Percentiles rank a stretch among this genome's conserved stretches.
phyloP scores from a whole-genome alignment of 1,140 invertebrate genomes.

The Danaus plexippus region DNA sequence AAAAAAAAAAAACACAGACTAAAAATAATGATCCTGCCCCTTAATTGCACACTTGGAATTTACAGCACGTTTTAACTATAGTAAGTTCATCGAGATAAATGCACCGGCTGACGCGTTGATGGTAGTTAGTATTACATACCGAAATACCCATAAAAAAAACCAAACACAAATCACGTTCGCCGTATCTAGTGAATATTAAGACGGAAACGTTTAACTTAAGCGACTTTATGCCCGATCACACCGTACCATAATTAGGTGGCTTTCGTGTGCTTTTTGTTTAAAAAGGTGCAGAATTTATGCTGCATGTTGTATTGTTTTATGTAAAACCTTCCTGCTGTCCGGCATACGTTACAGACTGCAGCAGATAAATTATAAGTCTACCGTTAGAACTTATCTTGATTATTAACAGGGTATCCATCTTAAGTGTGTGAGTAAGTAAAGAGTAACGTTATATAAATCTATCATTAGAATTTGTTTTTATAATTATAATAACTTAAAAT shows the following conservation, averaged over 20 bases:
- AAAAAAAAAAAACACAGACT: constrained; percentile 46
- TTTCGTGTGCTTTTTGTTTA: too few species aligned
- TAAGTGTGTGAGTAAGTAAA: too few species aligned
- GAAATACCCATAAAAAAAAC: constrained; percentile 27
- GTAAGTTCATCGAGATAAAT: constrained; percentile 42
- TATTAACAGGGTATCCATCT: too few species aligned
- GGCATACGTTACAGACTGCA: too few species aligned
- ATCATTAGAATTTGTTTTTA: too few species aligned
- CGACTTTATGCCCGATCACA: constrained; percentile 15
- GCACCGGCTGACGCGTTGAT: constrained; percentile 31
- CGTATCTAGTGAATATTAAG: constrained; percentile 34
- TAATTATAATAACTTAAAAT: too few species aligned
- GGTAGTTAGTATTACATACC: constrained; percentile 40
- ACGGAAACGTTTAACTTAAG: constrained; percentile 34
- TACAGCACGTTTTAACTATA: constrained; percentile 58
- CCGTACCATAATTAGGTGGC: not conserved
- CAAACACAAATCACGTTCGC: constrained; percentile 26
- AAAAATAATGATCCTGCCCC: constrained; percentile 57
- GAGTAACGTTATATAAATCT: too few species aligned
- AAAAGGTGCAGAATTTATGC: too few species aligned
- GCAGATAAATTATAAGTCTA: too few species aligned
- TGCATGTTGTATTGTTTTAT: too few species aligned
- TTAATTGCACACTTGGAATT: constrained; percentile 62
- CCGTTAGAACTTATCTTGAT: too few species aligned
- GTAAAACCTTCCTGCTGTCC: too few species aligned